Base-by-base conservation (phyloP, 2,888 invertebrate species). In the Argyresthia goedartella region DNA sequence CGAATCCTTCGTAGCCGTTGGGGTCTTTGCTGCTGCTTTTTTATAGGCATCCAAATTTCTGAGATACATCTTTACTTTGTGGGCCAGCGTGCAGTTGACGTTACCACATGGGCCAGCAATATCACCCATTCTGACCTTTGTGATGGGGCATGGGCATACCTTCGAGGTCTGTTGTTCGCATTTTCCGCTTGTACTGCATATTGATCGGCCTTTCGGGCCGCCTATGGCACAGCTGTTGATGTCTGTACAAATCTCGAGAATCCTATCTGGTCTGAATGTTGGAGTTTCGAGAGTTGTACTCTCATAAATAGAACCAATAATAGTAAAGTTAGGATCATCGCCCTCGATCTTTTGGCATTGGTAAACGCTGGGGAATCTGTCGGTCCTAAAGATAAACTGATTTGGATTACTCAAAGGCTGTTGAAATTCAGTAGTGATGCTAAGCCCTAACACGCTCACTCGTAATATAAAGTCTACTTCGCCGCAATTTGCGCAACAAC, bases 21-120 rank as follows among this genome's bases (percentile, higher is more conserved):
- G 59, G 41, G 57, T 62, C 16, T 64, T 65, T 44, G 62, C 64
- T 49, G 76, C 71, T 60, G 67, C 64, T 58, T 67, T 59, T 56
- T 76, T 82, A 52, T 86, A 86, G 7, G 66, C 62, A 1, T 81
- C 76, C 46, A 85, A 58, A 54, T 73, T 73, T 59, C 86, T 70
- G 49, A 86, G 75, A 54, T 85, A 86, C 9, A 61, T 70, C 60
- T 63, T 80, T 1, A 86, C 76, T 67, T 80, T 86, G 58, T 82
- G 82, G 42, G 85, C 84, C 56, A 86, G 62, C 42, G 71, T 62
- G 60, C 86, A 86, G 51, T 79, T 84, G 33, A 68, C 52, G 60
- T 86, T 86, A 48, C 86, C 86, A 62, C 86, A 86, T 1, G 86
- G 85, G 4, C 86, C 86, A 43, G 63, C 69, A 39, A 86, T 86